Evolutionary conservation across 2,888 invertebrate species (phyloP).

Genomic region (Temnothorax unifasciatus): DNA sequence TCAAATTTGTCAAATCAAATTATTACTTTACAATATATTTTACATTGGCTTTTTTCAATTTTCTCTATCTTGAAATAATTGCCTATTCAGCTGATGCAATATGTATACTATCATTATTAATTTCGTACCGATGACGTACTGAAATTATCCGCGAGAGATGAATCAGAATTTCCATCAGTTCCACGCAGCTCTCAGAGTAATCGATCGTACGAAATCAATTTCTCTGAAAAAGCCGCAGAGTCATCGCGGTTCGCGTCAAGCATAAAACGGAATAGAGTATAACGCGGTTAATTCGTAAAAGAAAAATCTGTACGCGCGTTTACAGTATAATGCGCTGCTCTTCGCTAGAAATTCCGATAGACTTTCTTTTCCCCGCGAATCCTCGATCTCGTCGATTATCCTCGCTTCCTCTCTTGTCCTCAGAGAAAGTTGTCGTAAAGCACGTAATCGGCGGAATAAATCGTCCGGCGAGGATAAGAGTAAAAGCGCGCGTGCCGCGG

Average conservation of each 20-base stretch:
- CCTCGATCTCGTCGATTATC: slow-evolving; percentile 39
- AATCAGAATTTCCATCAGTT: slow-evolving; percentile 41
- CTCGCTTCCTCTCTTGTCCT: slow-evolving; percentile 45
- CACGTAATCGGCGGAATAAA: slow-evolving; percentile 52
- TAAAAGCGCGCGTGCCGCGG: slow-evolving; percentile 18
- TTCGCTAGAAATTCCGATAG: slow-evolving; percentile 16
- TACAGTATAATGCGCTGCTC: slow-evolving; percentile 10
- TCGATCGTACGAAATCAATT: slow-evolving; percentile 44
- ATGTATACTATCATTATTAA: not conserved
- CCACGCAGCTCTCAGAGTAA: slow-evolving; percentile 16
- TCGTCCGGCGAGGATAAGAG: slow-evolving; percentile 29
- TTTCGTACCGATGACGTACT: not conserved
- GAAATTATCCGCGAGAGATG: slow-evolving; percentile 20
- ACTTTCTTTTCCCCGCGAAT: slow-evolving; percentile 55
- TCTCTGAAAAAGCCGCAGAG: slow-evolving; percentile 26
- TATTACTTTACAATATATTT: not conserved
- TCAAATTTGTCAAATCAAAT: not conserved
- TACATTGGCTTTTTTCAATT: not conserved
- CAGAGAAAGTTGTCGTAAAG: slow-evolving; percentile 62
- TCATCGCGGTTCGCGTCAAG: slow-evolving; percentile 24
- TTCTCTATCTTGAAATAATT: not conserved
- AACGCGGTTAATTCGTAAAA: slow-evolving; percentile 10
- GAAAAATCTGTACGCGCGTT: slow-evolving; percentile 7
- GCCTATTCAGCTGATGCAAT: not conserved
- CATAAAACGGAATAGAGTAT: slow-evolving; percentile 19